Evolutionary conservation across 2,888 invertebrate genomes (phyloP), one percentile per base, ranked within the genome.

Genomic region (Ariolimax columbianus): DNA sequence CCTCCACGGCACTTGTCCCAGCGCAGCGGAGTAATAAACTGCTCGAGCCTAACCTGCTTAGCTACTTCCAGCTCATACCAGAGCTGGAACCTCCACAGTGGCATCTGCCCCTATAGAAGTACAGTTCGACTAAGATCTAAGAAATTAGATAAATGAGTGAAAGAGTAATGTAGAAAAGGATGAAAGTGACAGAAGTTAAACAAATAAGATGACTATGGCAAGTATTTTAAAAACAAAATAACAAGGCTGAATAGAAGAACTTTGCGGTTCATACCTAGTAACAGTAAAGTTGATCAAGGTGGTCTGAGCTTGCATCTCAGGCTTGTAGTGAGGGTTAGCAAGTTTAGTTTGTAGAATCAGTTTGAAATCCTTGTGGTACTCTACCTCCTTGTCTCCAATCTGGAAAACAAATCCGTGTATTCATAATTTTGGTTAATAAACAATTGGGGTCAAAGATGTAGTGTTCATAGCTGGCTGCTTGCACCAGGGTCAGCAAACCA

Each of bases 291-390:
- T 98, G 88, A 99, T 98, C 86, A 99, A 95, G 1, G 98, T 98
- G 0, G 98, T 97, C 95, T 99, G 98, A 26, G 99, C 99, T 95
- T 99, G 98, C 97, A 99, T 97, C 95, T 99, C 99, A 0, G 99
- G 99, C 93, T 98, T 98, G 94, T 98, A 99, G 95, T 98, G 98
- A 23, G 98, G 99, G 95, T 98, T 99, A 0, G 98, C 98, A 90
- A 99, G 94, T 95, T 99, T 99, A 0, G 98, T 98, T 91, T 99
- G 98, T 38, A 99, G 95, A 89, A 98, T 97, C 6, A 99, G 95
- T 70, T 97, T 96, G 93, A 99, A 99, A 84, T 95, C 95, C 7
- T 96, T 95, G 95, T 98, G 97, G 93, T 98, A 98, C 94, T 98
- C 98, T 23, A 99, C 96, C 95, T 99, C 98, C 94, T 98, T 98